Conservation (phyloP, 2,797 vertebrate genomes). For the Enteromius argenteus region DNA sequence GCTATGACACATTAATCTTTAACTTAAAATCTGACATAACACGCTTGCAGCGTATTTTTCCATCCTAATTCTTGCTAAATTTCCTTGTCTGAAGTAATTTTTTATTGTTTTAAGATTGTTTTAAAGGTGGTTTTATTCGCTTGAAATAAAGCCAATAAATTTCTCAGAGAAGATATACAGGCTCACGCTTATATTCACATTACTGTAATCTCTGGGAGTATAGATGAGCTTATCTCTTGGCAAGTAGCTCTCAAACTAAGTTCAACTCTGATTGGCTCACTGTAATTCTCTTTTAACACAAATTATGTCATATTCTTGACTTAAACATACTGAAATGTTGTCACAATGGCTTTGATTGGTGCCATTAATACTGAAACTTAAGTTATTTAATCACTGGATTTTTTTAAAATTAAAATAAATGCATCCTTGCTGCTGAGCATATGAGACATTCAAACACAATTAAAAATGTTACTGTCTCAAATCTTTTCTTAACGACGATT, state of each 20-base stretch:
- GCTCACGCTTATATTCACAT: slow-evolving; percentile 45
- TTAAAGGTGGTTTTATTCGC: slow-evolving; percentile 12
- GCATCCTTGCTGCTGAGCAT: background rate
- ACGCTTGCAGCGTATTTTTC: background rate
- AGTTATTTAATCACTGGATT: slow-evolving; percentile 42
- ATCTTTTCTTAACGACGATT: background rate
- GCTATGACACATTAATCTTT: background rate
- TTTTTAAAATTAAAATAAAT: background rate
- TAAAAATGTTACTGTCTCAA: background rate
- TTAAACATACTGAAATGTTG: slow-evolving; percentile 59
- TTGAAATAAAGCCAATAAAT: slow-evolving; percentile 5
- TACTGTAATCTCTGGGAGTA: slow-evolving; percentile 64
- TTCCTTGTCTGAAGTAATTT: background rate
- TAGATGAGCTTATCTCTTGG: slow-evolving; percentile 69
- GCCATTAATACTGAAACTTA: slow-evolving; percentile 61
- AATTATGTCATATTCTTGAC: slow-evolving; percentile 73
- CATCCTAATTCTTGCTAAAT: slow-evolving; percentile 4
- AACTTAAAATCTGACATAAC: background rate
- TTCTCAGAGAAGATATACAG: background rate
- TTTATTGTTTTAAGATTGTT: background rate
- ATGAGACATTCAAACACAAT: background rate
- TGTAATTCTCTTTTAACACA: slow-evolving; percentile 67
- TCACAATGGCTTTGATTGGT: slow-evolving; percentile 61
- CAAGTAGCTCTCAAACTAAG: slow-evolving; percentile 70
- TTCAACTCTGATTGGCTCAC: slow-evolving; percentile 61